Base-by-base conservation (phyloP, 2,888 invertebrate species). In the Lycocerus yunnanus region DNA sequence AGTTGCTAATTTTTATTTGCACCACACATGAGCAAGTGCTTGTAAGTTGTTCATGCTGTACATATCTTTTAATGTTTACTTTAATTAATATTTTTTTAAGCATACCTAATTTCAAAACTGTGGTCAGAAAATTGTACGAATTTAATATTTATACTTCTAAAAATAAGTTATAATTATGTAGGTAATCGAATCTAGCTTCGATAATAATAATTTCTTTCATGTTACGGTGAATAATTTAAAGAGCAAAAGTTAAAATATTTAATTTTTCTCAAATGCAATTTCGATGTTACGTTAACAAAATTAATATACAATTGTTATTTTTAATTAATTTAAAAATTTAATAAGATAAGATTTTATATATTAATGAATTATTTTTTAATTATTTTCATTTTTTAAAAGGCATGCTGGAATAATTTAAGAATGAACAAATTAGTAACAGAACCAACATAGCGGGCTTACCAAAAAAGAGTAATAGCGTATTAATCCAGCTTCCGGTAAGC, bases 401-500 rank as follows among this genome's bases (percentile, higher is more conserved):
- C 43, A n/a, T n/a, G n/a, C 6, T 6, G n/a, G 5, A 43, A 43
- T n/a, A n/a, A 43, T n/a, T n/a, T 6, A 43, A 43, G 43, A 43
- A 43, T 43, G n/a, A n/a, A 43, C 13, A 8, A n/a, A n/a, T n/a
- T 43, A 43, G 43, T 43, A 43, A n/a, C n/a, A 43, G n/a, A 43
- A 43, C n/a, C 43, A 43, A 43, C 2, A n/a, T 43, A 43, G 43
- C 43, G 43, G n/a, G 43, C 43, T 43, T 43, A 43, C 43, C 43
- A 43, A 43, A n/a, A 43, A 43, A n/a, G n/a, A 43, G n/a, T 43
- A 43, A 43, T 43, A 43, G 43, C 43, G 43, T 43, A 43, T 43
- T 43, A 43, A 43, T 43, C 76, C 76, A 70, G 72, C 71, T 73
- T 70, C 20, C 71, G 69, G 58, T 58, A 73, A 73, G 70, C 69